Evolutionary conservation across 2,888 invertebrate species (phyloP).

Genomic region (Lydus trimaculatus): DNA sequence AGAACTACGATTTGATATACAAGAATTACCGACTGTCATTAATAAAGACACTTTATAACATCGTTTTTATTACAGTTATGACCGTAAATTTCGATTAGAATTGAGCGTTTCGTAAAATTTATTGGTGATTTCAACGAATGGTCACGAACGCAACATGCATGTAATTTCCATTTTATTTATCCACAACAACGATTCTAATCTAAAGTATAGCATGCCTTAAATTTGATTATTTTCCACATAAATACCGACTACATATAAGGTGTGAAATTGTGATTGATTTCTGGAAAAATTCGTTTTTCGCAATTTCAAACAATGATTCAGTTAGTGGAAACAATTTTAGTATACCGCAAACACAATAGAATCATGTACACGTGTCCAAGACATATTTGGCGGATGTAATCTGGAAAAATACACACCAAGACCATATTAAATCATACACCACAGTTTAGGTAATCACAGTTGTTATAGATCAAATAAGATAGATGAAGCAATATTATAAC

Average conservation of each 20-base stretch:
- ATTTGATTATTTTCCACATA: background rate
- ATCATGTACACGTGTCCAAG: background rate
- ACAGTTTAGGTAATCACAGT: background rate
- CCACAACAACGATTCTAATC: background rate
- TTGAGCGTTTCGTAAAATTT: no score
- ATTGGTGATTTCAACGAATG: no score
- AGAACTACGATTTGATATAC: no score
- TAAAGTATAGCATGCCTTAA: background rate
- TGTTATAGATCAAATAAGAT: background rate
- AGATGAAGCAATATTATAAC: background rate
- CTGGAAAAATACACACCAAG: background rate
- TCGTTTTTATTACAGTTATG: no score
- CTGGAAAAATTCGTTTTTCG: background rate
- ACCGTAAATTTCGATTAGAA: no score
- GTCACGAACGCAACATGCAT: no score
- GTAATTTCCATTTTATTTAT: background rate
- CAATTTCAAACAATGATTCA: background rate
- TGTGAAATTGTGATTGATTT: no score
- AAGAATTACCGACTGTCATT: no score
- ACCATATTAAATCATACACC: constrained; percentile 5
- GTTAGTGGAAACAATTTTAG: background rate
- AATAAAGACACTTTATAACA: no score
- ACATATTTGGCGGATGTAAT: background rate
- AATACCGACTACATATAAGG: no score
- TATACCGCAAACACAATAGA: background rate